Conservation (phyloP, 2,113 vertebrate genomes). For the Numenius arquata region DNA sequence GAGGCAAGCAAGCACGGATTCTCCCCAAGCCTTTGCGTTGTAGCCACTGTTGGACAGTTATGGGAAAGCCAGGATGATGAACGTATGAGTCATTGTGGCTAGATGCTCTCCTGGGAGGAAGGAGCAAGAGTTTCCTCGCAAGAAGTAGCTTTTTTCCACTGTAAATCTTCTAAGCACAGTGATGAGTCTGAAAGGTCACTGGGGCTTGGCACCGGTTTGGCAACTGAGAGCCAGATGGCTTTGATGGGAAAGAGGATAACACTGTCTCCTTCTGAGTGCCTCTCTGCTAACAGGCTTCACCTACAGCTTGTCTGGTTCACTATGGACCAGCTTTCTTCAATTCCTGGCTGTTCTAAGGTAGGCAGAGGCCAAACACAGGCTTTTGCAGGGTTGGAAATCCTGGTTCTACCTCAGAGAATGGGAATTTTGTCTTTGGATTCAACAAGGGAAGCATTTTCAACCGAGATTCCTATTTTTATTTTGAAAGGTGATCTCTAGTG, state of each 20-base stretch:
- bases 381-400: neutral
- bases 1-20: neutral
- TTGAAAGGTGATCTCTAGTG: neutral
- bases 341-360: neutral
- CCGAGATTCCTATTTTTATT: neutral
- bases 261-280: neutral
- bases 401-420: neutral
- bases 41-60: neutral
- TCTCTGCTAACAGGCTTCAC: neutral
- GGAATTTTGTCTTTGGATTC: neutral
- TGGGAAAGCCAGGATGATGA: conserved; percentile 37
- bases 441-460: neutral
- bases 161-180: neutral
- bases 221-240: neutral
- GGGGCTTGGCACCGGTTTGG: conserved; percentile 47
- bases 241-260: conserved; percentile 1
- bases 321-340: neutral
- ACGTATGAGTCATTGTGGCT: neutral
- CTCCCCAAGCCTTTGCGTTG: neutral
- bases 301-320: neutral
- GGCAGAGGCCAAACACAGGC: neutral
- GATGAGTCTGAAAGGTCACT: conserved; percentile 51
- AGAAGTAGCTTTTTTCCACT: conserved; percentile 39
- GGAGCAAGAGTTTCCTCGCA: conserved; percentile 28
- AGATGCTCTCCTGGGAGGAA: conserved; percentile 22